These are phyloP conservation scores for Sphenopsis melanotis DNA, from an alignment of 2,797 vertebrate genomes.

Conservation along the genomic window DNA sequence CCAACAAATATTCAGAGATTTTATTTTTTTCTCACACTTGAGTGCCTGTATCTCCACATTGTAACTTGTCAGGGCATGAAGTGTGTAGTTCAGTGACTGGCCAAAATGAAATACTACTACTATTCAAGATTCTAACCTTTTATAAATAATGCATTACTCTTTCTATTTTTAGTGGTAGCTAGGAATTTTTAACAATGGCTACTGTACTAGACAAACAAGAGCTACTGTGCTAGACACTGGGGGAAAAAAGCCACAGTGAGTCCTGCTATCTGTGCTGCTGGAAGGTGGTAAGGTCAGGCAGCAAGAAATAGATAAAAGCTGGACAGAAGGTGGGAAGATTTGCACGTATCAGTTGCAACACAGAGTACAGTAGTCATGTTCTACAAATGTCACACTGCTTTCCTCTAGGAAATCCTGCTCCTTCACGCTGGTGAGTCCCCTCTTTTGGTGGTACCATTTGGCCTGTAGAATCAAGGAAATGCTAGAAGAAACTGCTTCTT, in stretches of 20 bases:
- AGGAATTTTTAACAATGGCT: not conserved
- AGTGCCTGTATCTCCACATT: not conserved
- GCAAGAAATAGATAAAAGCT: not conserved
- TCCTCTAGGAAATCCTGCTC: not conserved
- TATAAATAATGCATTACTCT: not conserved
- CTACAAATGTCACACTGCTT: not conserved
- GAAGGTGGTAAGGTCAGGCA: not conserved
- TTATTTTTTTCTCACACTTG: not conserved
- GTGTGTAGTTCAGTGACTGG: not conserved
- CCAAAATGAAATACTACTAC: not conserved
- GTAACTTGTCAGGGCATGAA: not conserved
- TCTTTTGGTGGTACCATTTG: not conserved
- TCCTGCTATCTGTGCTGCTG: not conserved
- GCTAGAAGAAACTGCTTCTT: not conserved
- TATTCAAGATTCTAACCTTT: not conserved
- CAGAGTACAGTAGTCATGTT: not conserved
- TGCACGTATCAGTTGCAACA: not conserved
- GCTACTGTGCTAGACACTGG: not conserved
- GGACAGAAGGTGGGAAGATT: not conserved
- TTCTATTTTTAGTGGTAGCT: not conserved
- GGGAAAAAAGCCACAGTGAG: not conserved
- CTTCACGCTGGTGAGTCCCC: fast-evolving
- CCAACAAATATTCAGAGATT: not conserved
- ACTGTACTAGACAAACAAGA: not conserved
- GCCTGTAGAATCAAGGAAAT: not conserved